Percentiles rank a stretch among this genome's conserved stretches.
Evolutionary conservation across 2,113 vertebrate species (phyloP).

Genomic region (Myotis davidii): DNA sequence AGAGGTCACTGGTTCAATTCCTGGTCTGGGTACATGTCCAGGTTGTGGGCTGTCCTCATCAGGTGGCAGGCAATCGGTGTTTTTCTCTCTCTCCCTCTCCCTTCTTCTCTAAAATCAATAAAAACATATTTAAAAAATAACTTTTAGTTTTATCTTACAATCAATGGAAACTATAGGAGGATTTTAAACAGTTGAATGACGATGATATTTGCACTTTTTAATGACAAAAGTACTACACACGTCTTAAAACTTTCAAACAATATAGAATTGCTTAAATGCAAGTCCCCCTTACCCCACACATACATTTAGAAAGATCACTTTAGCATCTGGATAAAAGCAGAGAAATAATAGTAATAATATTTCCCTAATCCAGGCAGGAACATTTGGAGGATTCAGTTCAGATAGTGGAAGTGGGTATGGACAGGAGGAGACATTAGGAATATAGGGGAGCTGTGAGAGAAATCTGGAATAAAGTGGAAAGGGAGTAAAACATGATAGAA

Average conservation of each 20-base stretch:
- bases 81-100: too few relatives aligned
- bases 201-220: background rate
- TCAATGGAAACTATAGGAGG: background rate
- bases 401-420: background rate
- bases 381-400: background rate
- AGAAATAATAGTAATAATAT: background rate
- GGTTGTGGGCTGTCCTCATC: too few relatives aligned
- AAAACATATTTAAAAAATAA: background rate
- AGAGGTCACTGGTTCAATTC: too few relatives aligned
- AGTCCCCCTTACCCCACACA: background rate
- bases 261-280: background rate
- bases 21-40: too few relatives aligned
- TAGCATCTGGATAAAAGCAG: background rate
- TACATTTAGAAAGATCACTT: constrained; percentile 38
- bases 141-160: constrained; percentile 12
- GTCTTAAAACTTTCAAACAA: background rate
- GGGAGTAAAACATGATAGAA: background rate
- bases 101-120: too few relatives aligned
- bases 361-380: background rate
- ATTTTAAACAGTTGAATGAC: constrained; percentile 23
- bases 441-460: background rate
- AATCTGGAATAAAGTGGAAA: constrained; percentile 15
- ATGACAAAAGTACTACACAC: background rate
- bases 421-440: background rate
- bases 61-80: too few relatives aligned